Percentiles rank a stretch among this genome's conserved stretches.
phyloP scores from a whole-genome alignment of 2,797 vertebrate species.

The Poeciliopsis gracilis region DNA sequence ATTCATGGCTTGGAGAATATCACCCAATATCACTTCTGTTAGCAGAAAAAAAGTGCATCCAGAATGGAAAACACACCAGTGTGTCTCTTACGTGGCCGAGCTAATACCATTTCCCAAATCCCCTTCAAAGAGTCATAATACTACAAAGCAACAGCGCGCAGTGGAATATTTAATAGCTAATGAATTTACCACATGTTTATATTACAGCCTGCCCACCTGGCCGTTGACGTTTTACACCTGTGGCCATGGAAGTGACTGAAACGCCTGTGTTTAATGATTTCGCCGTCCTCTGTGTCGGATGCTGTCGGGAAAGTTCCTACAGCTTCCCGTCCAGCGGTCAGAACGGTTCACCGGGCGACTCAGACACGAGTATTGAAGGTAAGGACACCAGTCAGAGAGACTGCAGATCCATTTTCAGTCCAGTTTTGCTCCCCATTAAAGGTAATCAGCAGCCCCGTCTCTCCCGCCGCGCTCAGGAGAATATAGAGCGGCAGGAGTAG shows the following conservation, averaged over 20 bases:
- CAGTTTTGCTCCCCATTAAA: not conserved
- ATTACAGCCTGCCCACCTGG: not conserved
- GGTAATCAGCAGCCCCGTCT: not conserved
- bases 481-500: not conserved
- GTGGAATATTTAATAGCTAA: not conserved
- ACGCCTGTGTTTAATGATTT: not conserved
- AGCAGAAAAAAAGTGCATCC: not conserved
- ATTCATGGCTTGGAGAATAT: conserved; percentile 50
- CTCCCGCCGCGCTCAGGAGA: not conserved
- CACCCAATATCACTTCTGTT: conserved; percentile 23
- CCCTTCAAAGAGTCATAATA: not conserved
- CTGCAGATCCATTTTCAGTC: not conserved
- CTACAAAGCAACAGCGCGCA: not conserved
- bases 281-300: not conserved
- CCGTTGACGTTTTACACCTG: not conserved
- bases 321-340: not conserved
- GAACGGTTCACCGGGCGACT: not conserved
- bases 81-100: not conserved
- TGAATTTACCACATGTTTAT: not conserved
- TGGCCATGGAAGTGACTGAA: not conserved
- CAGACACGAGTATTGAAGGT: not conserved
- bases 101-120: not conserved
- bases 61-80: conserved; percentile 13
- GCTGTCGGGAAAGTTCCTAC: not conserved
- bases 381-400: not conserved